phyloP scores from a whole-genome alignment of 2,797 vertebrate species.

The Schizothorax lantsangensis region DNA sequence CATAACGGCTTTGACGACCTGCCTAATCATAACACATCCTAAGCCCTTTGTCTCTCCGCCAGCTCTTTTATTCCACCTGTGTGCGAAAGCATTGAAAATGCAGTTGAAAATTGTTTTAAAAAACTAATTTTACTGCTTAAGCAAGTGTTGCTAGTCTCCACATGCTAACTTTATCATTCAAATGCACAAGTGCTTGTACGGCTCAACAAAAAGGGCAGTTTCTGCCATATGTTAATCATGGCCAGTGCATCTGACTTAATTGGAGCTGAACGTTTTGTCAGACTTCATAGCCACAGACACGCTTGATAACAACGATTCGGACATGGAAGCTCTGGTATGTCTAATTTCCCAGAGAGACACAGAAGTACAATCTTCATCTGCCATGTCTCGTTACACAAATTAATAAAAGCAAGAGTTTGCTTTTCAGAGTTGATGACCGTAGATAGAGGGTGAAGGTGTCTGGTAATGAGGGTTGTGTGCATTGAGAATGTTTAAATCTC shows the following conservation, averaged over 20 bases:
- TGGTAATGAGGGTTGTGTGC: background rate
- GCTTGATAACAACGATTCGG: conserved; percentile 4
- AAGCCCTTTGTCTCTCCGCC: background rate
- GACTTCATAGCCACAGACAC: conserved; percentile 21
- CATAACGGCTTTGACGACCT: conserved; percentile 60
- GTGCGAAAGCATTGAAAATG: background rate
- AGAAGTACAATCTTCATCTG: conserved; percentile 23
- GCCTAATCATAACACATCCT: conserved; percentile 36
- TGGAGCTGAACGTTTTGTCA: conserved; percentile 23
- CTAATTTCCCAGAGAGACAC: conserved; percentile 32
- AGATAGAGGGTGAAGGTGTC: conserved; percentile 3
- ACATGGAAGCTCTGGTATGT: conserved; percentile 31
- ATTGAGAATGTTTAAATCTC: background rate
- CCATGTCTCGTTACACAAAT: conserved; percentile 42
- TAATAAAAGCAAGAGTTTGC: conserved; percentile 18
- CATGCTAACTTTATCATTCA: background rate
- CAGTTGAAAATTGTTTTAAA: background rate
- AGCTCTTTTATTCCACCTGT: conserved; percentile 2
- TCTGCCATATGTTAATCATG: conserved; percentile 27
- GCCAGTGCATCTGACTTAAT: conserved; percentile 19
- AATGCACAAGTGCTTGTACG: background rate
- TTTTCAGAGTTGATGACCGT: background rate
- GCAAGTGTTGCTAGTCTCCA: background rate
- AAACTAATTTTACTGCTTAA: background rate
- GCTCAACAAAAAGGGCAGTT: background rate